Evolutionary conservation across 2,888 invertebrate species (phyloP).

Genomic region (Itoplectis maculator): DNA sequence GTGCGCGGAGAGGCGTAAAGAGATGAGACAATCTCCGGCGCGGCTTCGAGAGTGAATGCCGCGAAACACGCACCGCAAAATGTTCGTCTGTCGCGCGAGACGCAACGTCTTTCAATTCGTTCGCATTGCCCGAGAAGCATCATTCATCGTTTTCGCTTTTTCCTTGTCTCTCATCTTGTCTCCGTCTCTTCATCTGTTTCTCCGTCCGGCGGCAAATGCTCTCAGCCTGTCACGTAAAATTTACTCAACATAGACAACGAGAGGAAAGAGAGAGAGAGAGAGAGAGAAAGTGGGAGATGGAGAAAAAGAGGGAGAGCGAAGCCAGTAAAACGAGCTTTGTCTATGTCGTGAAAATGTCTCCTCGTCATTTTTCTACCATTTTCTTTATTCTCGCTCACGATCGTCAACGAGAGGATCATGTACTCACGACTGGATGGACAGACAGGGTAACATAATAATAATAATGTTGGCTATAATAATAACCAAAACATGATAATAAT

Average conservation of each 20-base stretch:
- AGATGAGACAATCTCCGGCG: conserved; percentile 7
- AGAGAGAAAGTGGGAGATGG: no score
- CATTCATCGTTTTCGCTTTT: conserved; percentile 37
- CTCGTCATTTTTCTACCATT: no score
- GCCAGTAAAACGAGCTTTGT: neutral
- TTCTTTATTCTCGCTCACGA: neutral
- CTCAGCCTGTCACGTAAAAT: conserved; percentile 36
- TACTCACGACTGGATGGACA: no score
- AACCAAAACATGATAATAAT: no score
- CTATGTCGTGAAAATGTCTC: neutral
- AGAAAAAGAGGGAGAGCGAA: neutral
- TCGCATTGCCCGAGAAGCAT: conserved; percentile 31
- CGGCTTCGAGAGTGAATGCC: neutral
- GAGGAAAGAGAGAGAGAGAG: neutral
- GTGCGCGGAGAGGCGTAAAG: neutral
- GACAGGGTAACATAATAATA: conserved; percentile 8
- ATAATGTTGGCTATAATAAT: no score
- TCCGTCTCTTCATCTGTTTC: no score
- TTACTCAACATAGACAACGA: conserved; percentile 28
- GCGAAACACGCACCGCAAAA: neutral
- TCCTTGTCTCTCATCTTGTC: neutral
- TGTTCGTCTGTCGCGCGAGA: conserved; percentile 15
- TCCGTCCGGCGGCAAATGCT: neutral
- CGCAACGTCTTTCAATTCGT: conserved; percentile 34
- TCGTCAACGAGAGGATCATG: neutral